Percentiles rank a stretch among this genome's conserved stretches.
phyloP scores from a whole-genome alignment of 2,888 invertebrate species.

The Artemia sp. region DNA sequence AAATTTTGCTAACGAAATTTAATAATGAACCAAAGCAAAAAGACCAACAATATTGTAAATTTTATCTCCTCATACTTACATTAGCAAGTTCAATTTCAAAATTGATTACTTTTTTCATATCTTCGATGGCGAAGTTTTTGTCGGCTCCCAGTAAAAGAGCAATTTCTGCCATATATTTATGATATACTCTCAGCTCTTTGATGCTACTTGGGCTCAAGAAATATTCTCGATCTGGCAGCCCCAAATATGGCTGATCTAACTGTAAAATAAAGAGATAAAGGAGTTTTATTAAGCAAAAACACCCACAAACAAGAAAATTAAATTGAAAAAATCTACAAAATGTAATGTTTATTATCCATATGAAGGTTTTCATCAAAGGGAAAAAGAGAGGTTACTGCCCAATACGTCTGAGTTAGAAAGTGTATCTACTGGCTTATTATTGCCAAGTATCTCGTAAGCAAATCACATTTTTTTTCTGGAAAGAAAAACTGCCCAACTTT shows the following conservation, averaged over 20 bases:
- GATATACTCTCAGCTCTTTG: constrained; percentile 57
- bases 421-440: too few relatives aligned
- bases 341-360: not conserved
- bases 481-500: too few relatives aligned
- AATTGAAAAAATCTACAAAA: not conserved
- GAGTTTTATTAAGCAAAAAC: not conserved
- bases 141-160: constrained; percentile 58
- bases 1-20: too few relatives aligned
- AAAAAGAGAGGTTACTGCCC: too few relatives aligned
- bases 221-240: constrained; percentile 65
- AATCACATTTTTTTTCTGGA: too few relatives aligned
- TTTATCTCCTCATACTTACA: constrained; percentile 36
- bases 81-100: constrained; percentile 66
- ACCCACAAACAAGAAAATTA: not conserved
- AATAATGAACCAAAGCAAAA: too few relatives aligned
- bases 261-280: constrained; percentile 29
- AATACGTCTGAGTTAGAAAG: too few relatives aligned
- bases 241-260: constrained; percentile 57
- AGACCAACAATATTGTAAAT: too few relatives aligned
- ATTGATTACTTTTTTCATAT: constrained; percentile 51
- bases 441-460: too few relatives aligned
- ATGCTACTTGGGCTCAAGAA: constrained; percentile 53
- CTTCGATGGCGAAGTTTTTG: constrained; percentile 43
- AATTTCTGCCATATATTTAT: constrained; percentile 61
- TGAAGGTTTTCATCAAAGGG: too few relatives aligned